Base-by-base conservation (phyloP, 2,797 vertebrate genomes). In the Trichosurus vulpecula region DNA sequence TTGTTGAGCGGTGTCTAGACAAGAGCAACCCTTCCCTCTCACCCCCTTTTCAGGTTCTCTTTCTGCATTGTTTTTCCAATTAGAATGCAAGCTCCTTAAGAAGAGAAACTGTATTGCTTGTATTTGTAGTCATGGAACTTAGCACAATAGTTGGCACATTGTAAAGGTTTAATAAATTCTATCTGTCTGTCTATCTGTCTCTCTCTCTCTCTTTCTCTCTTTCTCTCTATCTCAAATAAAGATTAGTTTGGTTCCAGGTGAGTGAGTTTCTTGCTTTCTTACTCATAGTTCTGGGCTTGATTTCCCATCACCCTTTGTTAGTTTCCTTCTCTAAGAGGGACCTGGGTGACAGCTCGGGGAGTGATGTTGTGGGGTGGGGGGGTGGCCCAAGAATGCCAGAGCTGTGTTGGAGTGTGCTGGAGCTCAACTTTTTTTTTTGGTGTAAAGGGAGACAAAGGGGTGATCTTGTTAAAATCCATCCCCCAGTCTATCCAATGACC, bases 371-470 rank as follows among this genome's bases (percentile, higher is more conserved):
- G 19, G 66, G 19, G 4, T 41, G 16, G 29, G 52, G 52, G 52
- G 52, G 22, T 90, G 53, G 90, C 6, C 52, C 90, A 54, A 6
- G 51, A 54, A 52, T 52, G 13, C 19, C 12, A 90, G 52, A 90
- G 51, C 1, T 90, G 90, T 2, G 16, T 92, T 97, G 96, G 90
- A 95, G 93, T 92, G 6, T 29, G 14, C 92, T 95, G 41, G 91
- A 92, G 16, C 93, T 35, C 74, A 52, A 61, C 56, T 94, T 22
- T 10, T 47, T 6, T 41, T 0, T 55, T 55, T 53, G 31, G n/a
- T 81, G 58, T 90, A 96, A 94, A 94, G 27, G 51, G 0, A 91
- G 93, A 81, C 95, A 51, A 1, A 95, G 56, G 58, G 11, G 1
- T 6, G 0, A 1, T 31, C 51, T 35, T 94, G 96, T 96, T 93